Evolutionary conservation across 2,113 vertebrate species (phyloP).

Genomic region (Mola mola): DNA sequence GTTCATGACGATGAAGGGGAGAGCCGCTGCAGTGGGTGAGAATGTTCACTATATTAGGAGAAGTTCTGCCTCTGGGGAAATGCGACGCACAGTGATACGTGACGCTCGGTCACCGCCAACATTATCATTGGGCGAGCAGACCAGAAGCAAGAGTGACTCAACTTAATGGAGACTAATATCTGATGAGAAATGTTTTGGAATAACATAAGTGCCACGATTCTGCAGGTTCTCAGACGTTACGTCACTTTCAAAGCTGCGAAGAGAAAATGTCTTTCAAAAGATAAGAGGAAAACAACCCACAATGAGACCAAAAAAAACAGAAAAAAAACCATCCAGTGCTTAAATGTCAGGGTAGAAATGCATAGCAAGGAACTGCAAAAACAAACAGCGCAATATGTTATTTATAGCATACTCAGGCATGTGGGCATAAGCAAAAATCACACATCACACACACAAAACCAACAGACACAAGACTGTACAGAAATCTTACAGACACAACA

Average conservation of each 20-base stretch:
- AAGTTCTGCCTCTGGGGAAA: background rate
- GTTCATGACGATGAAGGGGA: slow-evolving; percentile 90
- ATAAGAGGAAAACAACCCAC: slow-evolving; percentile 45
- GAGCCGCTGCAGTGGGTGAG: slow-evolving; percentile 76
- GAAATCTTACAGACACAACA: slow-evolving; percentile 36
- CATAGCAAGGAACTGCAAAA: slow-evolving; percentile 46
- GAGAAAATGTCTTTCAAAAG: slow-evolving; percentile 48
- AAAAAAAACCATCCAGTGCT: slow-evolving; percentile 17
- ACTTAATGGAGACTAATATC: background rate
- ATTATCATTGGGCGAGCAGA: no score
- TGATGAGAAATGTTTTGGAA: slow-evolving; percentile 11
- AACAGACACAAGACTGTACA: slow-evolving; percentile 12
- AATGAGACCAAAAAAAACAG: slow-evolving; percentile 2
- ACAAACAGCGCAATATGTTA: slow-evolving; percentile 46
- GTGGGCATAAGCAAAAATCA: slow-evolving; percentile 22
- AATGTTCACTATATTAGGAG: slow-evolving; percentile 3
- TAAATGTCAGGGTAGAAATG: slow-evolving; percentile 33
- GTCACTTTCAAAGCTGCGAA: slow-evolving; percentile 42
- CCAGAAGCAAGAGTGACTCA: background rate
- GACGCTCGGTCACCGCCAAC: background rate
- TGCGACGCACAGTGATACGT: background rate
- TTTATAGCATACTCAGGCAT: slow-evolving; percentile 27
- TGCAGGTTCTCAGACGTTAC: slow-evolving; percentile 55
- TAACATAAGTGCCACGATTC: slow-evolving; percentile 27
- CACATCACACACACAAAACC: slow-evolving; percentile 18